A percentile compares a stretch with the other conserved stretches of the same genome.
Conservation (phyloP, 2,797 vertebrate species). For the Centropyge bicolor region DNA sequence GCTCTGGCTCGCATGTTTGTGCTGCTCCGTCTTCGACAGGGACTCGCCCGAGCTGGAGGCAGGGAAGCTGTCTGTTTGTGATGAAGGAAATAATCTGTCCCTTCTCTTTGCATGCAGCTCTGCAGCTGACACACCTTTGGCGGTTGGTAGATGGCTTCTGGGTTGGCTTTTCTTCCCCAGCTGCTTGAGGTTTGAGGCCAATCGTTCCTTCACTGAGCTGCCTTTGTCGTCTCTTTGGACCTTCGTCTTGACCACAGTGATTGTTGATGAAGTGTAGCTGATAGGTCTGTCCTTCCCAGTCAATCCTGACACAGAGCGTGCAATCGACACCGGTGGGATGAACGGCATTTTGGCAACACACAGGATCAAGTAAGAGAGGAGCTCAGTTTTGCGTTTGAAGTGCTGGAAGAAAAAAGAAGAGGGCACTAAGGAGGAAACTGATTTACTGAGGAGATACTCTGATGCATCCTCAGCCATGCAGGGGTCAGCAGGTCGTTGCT, state of each 20-base stretch:
- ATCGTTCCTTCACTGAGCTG: slow-evolving; percentile 68
- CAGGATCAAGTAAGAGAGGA: slow-evolving; percentile 77
- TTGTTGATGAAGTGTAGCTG: slow-evolving; percentile 19
- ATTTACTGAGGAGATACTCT: slow-evolving; percentile 26
- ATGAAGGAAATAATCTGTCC: slow-evolving; percentile 51
- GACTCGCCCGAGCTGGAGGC: slow-evolving; percentile 58
- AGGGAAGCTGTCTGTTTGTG: slow-evolving; percentile 37
- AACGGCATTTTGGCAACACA: slow-evolving; percentile 84
- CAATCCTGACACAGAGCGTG: slow-evolving; percentile 63
- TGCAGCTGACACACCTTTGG: slow-evolving; percentile 46
- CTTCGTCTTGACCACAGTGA: slow-evolving; percentile 32
- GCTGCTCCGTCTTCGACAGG: slow-evolving; percentile 44
- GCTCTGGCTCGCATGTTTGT: slow-evolving; percentile 19
- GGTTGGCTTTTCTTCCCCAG: slow-evolving; percentile 77
- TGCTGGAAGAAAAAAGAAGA: slow-evolving; percentile 42
- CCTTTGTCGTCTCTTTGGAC: slow-evolving; percentile 59
- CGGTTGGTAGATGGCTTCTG: slow-evolving; percentile 60
- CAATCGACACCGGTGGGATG: slow-evolving; percentile 70
- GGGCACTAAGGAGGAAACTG: slow-evolving; percentile 33
- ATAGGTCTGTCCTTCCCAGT: slow-evolving; percentile 52
- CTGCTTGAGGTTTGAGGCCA: slow-evolving; percentile 83
- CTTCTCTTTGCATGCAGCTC: slow-evolving; percentile 63
- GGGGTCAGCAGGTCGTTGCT: slow-evolving; percentile 38
- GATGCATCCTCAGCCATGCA: slow-evolving; percentile 72
- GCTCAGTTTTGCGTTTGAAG: slow-evolving; percentile 66